These are phyloP conservation scores for Tigriopus japonicus DNA, from an alignment of 1,140 invertebrate genomes.

Conservation along the genomic window DNA sequence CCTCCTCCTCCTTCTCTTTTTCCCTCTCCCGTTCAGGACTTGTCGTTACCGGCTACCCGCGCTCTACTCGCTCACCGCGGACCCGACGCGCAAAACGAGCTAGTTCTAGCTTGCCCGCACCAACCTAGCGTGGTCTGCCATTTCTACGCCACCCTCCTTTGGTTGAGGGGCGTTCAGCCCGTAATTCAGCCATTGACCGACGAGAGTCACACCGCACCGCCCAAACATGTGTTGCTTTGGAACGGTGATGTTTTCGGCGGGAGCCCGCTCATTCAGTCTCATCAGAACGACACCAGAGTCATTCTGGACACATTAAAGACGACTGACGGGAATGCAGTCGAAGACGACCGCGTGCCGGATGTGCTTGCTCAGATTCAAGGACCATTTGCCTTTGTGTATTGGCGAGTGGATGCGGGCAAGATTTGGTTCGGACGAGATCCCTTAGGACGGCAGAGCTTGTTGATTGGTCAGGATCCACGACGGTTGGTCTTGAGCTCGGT, in stretches of 20 bases:
- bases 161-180: conserved; percentile 41
- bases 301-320: too few species aligned
- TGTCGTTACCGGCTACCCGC: too few species aligned
- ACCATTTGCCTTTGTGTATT: conserved; percentile 65
- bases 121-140: background rate
- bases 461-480: conserved; percentile 30
- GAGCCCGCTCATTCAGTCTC: conserved; percentile 9
- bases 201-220: conserved; percentile 27
- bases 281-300: too few species aligned
- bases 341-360: conserved; percentile 27
- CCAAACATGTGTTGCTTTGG: conserved; percentile 53
- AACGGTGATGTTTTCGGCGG: conserved; percentile 60
- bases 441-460: conserved; percentile 60
- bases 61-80: too few species aligned
- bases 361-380: conserved; percentile 42
- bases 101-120: background rate
- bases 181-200: conserved; percentile 39
- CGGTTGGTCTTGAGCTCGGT: conserved; percentile 37
- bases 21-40: too few species aligned
- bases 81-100: background rate
- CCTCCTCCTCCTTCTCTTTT: too few species aligned
- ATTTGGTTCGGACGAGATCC: conserved; percentile 69
- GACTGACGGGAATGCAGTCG: conserved; percentile 18
- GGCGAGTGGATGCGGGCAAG: conserved; percentile 34
- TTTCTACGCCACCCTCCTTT: conserved; percentile 29